Conservation (phyloP, 2,113 vertebrate species). For the Megaptera novaeangliae region DNA sequence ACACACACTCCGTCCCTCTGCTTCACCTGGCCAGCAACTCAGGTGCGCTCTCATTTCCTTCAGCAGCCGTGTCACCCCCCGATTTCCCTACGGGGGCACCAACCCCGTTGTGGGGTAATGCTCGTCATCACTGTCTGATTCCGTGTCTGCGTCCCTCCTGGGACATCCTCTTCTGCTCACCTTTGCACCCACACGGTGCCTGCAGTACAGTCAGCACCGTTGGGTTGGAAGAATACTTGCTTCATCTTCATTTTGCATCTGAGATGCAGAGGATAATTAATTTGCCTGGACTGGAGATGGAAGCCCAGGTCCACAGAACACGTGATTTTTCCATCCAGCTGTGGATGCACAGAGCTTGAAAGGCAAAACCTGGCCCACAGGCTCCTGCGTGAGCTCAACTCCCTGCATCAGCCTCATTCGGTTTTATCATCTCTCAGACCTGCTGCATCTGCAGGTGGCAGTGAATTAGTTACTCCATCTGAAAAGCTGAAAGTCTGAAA, state of each 20-base stretch:
- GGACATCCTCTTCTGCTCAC: accelerated
- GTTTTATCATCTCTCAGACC: background rate
- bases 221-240: background rate
- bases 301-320: background rate
- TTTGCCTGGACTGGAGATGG: background rate
- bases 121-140: accelerated
- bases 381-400: accelerated
- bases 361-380: background rate
- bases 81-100: accelerated
- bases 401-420: accelerated
- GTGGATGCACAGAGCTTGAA: background rate
- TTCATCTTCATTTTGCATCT: background rate
- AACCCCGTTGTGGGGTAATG: accelerated
- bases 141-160: background rate
- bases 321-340: background rate
- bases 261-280: background rate
- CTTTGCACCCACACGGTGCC: accelerated
- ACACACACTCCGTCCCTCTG: background rate
- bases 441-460: background rate
- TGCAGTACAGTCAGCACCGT: background rate
- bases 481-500: background rate
- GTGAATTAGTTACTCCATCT: background rate
- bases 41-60: too few relatives aligned
- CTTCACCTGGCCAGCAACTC: background rate
- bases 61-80: accelerated